Evolutionary conservation across 2,797 vertebrate genomes (phyloP), one percentile per base, ranked within the genome.

Genomic region (Melanotaenia trifasciata): DNA sequence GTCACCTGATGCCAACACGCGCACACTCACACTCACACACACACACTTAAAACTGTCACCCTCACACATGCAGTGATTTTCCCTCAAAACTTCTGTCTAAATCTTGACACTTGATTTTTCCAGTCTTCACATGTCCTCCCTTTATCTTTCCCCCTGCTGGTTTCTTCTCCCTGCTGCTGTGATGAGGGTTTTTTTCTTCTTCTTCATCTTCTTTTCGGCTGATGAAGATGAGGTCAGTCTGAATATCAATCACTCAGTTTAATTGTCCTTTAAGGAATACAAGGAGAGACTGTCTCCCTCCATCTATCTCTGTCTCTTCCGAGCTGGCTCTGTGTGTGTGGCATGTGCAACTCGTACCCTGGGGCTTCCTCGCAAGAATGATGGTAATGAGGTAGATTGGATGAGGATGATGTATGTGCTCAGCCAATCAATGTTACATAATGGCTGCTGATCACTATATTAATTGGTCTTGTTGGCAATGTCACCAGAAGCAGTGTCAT

Each of bases 231-330:
- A 88, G 85, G 86, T 91, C 90, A 86, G 85, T 81, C 58, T 84
- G 81, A 91, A 91, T 90, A 92, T 93, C 87, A 91, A 90, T 91
- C 86, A 86, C 58, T 86, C 79, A 70, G 24, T 78, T 76, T 94
- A 94, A 94, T 93, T 92, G 91, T 92, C 91, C 92, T 92, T 92
- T 93, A 90, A 93, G 82, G 80, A 92, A 90, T 82, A 79, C 87
- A 89, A 91, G 89, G 88, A 90, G 87, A 91, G 82, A 83, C 79
- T 88, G 75, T 87, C 87, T 89, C 80, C 78, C 84, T 72, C 81
- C 82, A 89, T 91, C 87, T 86, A 84, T 90, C 91, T 90, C 75
- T 74, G 85, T 87, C 86, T 89, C 69, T 70, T 87, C 76, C 77
- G 4, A 82, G 85, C 82, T 87, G 88, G 64, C 70, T 81, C 45